A percentile compares a stretch with the other conserved stretches of the same genome.
Evolutionary conservation across 2,888 invertebrate genomes (phyloP).

Genomic region (Periphyllus acericola): DNA sequence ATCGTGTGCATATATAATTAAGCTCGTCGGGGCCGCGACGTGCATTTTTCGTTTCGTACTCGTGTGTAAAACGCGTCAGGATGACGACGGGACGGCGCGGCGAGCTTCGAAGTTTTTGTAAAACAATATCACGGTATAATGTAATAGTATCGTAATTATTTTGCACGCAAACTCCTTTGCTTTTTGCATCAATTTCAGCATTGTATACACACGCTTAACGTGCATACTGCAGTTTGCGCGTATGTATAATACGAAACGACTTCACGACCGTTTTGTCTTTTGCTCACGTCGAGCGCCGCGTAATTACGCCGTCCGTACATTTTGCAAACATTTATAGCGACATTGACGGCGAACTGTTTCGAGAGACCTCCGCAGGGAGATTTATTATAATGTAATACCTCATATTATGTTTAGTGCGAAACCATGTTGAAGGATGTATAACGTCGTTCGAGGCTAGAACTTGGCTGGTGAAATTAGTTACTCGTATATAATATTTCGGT

Average conservation of each 20-base stretch:
- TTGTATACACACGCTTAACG: neutral
- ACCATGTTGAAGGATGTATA: neutral
- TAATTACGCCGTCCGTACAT: too few relatives aligned
- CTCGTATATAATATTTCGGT: neutral
- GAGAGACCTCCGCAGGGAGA: neutral
- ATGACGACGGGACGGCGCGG: neutral
- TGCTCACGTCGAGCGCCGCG: too few relatives aligned
- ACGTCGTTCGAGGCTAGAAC: neutral
- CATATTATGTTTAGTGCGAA: conserved; percentile 24
- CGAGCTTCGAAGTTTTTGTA: neutral
- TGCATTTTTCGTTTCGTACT: neutral
- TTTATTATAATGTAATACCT: neutral
- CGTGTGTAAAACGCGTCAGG: neutral
- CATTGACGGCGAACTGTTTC: neutral
- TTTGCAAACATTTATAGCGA: neutral
- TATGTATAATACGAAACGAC: neutral
- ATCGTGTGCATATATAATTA: neutral
- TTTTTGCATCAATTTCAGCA: too few relatives aligned
- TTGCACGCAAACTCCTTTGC: too few relatives aligned
- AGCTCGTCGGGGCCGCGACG: neutral
- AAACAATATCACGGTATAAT: too few relatives aligned
- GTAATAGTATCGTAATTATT: too few relatives aligned
- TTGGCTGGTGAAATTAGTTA: neutral
- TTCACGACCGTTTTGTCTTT: neutral
- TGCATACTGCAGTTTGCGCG: neutral